Percentiles rank a stretch among this genome's conserved stretches.
Conservation (phyloP, 64 coral and sea anemone genomes). For the Stylophora pistillata region DNA sequence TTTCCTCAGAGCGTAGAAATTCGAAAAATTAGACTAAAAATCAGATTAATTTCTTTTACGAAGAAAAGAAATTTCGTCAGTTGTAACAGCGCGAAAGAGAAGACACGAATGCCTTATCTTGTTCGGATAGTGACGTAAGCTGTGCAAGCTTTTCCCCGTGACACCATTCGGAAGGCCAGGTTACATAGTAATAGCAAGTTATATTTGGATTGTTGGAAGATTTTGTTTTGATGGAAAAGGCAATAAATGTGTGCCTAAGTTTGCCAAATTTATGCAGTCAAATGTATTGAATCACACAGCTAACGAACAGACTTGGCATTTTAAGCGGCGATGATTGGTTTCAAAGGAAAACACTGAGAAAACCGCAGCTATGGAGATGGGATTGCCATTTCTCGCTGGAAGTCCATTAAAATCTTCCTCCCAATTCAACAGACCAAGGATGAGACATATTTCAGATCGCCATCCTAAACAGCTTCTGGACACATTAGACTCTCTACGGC, state of each 20-base stretch:
- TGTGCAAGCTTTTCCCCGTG: no score
- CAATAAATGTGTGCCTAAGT: background rate
- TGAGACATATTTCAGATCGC: constrained; percentile 93
- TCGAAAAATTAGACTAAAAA: no score
- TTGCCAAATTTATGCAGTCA: background rate
- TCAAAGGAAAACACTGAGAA: background rate
- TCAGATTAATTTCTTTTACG: no score
- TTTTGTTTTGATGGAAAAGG: background rate
- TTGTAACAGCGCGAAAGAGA: no score
- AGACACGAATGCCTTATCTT: no score
- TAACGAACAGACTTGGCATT: background rate
- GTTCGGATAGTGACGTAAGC: no score
- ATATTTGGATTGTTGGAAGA: background rate
- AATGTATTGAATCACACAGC: constrained; percentile 1
- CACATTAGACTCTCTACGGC: constrained; percentile 78
- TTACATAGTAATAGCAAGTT: background rate
- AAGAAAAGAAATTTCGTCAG: no score
- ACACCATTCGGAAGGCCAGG: background rate
- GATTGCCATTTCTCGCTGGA: background rate
- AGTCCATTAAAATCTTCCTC: constrained; percentile 7
- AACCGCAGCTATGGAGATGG: constrained; percentile 5
- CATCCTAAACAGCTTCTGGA: constrained; percentile 97
- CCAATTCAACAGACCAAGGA: constrained; percentile 73
- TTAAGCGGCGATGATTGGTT: background rate
- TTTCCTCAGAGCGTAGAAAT: no score